Evolutionary conservation across 2,113 vertebrate species (phyloP).

Genomic region (Ctenomys sociabilis): DNA sequence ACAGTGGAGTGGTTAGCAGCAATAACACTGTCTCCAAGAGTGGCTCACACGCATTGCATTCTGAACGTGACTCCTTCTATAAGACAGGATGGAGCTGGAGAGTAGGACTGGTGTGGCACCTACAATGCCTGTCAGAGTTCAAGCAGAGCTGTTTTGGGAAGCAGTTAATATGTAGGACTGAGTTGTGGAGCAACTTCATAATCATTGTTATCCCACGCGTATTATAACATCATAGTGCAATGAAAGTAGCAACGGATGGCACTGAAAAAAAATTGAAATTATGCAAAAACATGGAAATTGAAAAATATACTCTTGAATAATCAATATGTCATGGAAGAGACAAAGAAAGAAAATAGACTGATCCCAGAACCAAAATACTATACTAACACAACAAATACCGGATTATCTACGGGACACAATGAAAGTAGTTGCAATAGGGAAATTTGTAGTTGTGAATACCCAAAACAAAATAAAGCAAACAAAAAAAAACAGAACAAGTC

Average conservation of each 20-base stretch:
- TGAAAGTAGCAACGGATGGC: background rate
- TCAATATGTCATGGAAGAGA: background rate
- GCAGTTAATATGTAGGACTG: background rate
- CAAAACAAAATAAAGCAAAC: background rate
- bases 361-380: background rate
- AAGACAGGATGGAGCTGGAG: background rate
- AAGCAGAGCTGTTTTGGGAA: background rate
- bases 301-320: background rate
- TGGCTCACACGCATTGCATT: background rate
- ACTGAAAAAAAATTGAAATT: background rate
- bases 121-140: background rate
- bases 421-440: background rate
- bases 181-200: background rate
- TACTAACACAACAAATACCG: background rate
- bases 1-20: background rate
- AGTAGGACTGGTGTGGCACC: background rate
- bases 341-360: background rate
- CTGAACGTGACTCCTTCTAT: background rate
- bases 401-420: background rate
- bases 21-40: background rate
- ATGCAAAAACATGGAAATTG: background rate
- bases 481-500: background rate
- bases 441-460: background rate
- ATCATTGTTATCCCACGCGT: background rate
- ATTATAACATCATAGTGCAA: background rate